Conservation (phyloP, 2,797 vertebrate species). For the Epinephelus awoara region DNA sequence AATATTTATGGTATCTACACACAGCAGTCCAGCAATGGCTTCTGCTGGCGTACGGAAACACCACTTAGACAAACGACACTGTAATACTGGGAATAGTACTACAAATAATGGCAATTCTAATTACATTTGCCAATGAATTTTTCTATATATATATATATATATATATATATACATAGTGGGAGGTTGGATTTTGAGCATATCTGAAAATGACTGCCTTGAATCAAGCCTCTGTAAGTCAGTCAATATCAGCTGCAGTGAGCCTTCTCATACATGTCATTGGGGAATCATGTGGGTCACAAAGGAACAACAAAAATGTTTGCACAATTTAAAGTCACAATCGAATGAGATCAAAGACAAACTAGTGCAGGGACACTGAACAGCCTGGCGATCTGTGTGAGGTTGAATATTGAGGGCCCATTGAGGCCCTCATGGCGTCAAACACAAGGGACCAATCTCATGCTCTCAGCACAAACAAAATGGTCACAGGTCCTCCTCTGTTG, state of each 20-base stretch:
- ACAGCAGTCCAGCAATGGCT: no score
- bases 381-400: constrained; percentile 43
- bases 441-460: constrained; percentile 87
- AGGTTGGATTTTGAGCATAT: no score
- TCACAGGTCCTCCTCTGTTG: constrained; percentile 86
- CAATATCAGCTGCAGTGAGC: constrained; percentile 45
- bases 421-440: constrained; percentile 73
- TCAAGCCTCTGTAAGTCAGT: constrained; percentile 31
- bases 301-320: constrained; percentile 63
- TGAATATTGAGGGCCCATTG: constrained; percentile 70
- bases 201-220: not conserved
- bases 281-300: constrained; percentile 72
- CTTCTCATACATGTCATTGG: constrained; percentile 29
- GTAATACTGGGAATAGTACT: no score
- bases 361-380: constrained; percentile 33
- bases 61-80: no score
- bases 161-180: no score
- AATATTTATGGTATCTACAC: no score
- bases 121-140: no score
- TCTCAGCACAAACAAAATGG: constrained; percentile 91
- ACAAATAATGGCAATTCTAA: no score
- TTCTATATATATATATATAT: no score
- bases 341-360: constrained; percentile 63
- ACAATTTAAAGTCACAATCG: constrained; percentile 64
- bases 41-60: no score